Base-by-base conservation (phyloP, 2,888 invertebrate genomes). In the Galeopsomyia nigrocyanea region DNA sequence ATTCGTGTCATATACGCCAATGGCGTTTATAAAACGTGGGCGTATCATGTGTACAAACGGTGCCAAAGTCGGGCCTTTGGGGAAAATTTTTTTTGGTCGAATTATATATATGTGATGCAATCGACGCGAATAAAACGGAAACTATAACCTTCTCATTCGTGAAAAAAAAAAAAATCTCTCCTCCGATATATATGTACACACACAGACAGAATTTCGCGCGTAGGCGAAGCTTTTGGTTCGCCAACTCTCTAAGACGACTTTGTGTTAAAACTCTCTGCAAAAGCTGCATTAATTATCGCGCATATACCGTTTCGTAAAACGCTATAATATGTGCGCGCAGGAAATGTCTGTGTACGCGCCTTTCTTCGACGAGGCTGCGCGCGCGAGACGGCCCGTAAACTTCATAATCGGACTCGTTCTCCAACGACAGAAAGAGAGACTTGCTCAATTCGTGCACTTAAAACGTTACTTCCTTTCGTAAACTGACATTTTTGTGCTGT, bases 361-460 rank as follows among this genome's bases (percentile, higher is more conserved):
- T 71, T 71, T 71, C 62, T 61, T 73, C 60, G 61, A 26, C 19
- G 64, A 55, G 57, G 31, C 39, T 53, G 58, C 22, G 31, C 3
- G 31, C 3, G 31, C 3, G 31, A 31, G 7, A 39, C 10, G 39
- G 39, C 39, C 39, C 63, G 61, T 63, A 62, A 67, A 63, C 39
- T 66, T 71, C 62, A 57, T 62, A 71, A 62, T 57, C 63, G 68
- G 63, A 68, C 72, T 63, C 66, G 72, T 58, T 72, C 68, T 58
- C 17, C 21, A 21, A 60, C 31, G 57, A 39, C 5, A 39, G 39
- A 39, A 7, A 10, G 39, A 39, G 39, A 39, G 39, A 39, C 39
- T 39, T 39, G 39, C 10, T 9, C 10, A 39, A 39, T 39, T 39
- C 39, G 39, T 39, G 10, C 13, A 9, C 39, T 39, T 39, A 39